Base-by-base conservation (phyloP, 2,113 vertebrate genomes). In the Cercocebus atys region DNA sequence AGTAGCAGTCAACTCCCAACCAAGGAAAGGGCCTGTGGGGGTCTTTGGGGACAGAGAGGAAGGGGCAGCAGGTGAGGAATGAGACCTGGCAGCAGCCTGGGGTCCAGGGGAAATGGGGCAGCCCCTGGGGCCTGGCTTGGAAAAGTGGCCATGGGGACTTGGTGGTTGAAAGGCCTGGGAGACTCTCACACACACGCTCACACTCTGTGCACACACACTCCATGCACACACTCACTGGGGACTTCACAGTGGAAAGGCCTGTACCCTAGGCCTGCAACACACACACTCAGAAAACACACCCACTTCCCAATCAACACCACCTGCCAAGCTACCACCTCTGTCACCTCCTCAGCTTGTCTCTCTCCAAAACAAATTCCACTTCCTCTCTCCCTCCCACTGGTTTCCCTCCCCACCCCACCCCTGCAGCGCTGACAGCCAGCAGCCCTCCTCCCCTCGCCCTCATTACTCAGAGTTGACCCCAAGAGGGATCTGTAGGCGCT, bases 391-490 rank as follows among this genome's bases (percentile, higher is more conserved):
- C 81, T 25, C 43, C 73, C 61, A 40, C 81, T 13, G 12, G 30
- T 68, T 30, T 59, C 27, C 66, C 73, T 66, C 84, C 6, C 0
- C 30, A 2, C n/a, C 10, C 73, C 32, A 9, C 8, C 88, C 50
- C 27, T 8, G 35, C 35, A 17, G 38, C 20, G 18, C 68, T 13
- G 30, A 76, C 66, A 94, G 90, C 88, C 45, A 10, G 47, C 61
- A 25, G 40, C 78, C 82, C 11, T 55, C 91, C 76, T 88, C 85
- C 76, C 32, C 35, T 27, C 2, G 5, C 90, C 81, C 95, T 93
- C 91, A 73, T 91, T 72, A 83, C 93, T 85, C 78, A 47, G 91
- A 70, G 38, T 1, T 96, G 94, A 95, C 94, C 97, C 50, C 16
- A 68, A 78, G 68, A 88, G 83, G 87, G 95, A 75, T 94, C 89